These are phyloP conservation scores for Morus bassanus DNA, from an alignment of 2,797 vertebrate genomes.

Conservation along the genomic window DNA sequence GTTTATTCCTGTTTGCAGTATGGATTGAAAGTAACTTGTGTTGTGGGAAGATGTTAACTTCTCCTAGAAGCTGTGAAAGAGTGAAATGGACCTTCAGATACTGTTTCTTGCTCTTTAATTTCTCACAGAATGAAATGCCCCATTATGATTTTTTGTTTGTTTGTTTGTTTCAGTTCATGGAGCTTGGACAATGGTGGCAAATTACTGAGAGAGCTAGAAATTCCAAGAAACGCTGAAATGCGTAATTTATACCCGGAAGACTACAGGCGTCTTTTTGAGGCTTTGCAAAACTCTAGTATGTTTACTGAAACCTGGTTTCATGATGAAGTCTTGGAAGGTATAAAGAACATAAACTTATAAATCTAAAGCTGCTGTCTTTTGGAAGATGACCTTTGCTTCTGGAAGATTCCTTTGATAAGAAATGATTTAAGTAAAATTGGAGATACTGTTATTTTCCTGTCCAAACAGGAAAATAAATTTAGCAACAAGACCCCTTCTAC, in stretches of 20 bases:
- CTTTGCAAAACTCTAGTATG: conserved; percentile 81
- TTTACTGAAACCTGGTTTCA: conserved; percentile 86
- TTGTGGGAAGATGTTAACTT: not conserved
- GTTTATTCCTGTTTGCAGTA: not conserved
- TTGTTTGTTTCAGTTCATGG: conserved; percentile 82
- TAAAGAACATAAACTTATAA: conserved; percentile 47
- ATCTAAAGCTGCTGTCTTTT: not conserved
- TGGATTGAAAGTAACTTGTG: not conserved
- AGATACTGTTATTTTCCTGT: conserved; percentile 5
- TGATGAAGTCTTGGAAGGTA: conserved; percentile 79
- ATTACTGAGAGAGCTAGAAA: conserved; percentile 76
- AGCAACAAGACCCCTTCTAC: not conserved
- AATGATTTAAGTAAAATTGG: conserved; percentile 17
- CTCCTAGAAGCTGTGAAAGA: not conserved
- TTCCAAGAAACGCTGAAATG: conserved; percentile 72
- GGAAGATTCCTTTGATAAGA: conserved; percentile 39
- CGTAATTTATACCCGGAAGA: conserved; percentile 82
- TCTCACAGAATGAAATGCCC: not conserved
- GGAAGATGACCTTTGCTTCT: conserved; percentile 31
- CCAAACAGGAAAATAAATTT: not conserved
- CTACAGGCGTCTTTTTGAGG: conserved; percentile 86
- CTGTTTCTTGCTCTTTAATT: not conserved
- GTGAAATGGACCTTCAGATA: not conserved
- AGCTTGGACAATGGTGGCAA: conserved; percentile 74
- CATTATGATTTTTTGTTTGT: not conserved